Percentiles rank a stretch among this genome's conserved stretches.
phyloP scores from a whole-genome alignment of 2,888 invertebrate species.

The Ophioninae sp. region DNA sequence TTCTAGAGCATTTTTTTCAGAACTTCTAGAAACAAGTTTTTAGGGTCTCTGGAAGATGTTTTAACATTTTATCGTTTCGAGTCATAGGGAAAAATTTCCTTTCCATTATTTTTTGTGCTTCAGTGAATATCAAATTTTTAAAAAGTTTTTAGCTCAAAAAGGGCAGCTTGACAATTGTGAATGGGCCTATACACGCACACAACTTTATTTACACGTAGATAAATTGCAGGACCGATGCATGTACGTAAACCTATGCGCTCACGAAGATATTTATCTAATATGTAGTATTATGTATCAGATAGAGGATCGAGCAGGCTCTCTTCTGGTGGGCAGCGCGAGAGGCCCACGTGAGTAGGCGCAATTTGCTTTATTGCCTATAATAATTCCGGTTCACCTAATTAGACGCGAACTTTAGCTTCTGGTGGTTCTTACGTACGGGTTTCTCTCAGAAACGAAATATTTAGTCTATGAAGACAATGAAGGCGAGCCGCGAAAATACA shows the following conservation, averaged over 20 bases:
- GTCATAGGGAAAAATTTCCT: too few species aligned
- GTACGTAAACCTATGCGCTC: background rate
- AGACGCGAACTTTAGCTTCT: slow-evolving; percentile 49
- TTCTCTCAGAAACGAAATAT: background rate
- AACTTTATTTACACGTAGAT: too few species aligned
- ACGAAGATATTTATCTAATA: slow-evolving; percentile 1
- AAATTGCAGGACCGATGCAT: background rate
- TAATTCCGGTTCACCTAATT: slow-evolving; percentile 70
- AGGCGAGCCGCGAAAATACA: slow-evolving; percentile 25
- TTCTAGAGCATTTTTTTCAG: too few species aligned
- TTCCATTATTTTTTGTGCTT: too few species aligned
- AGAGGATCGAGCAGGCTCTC: slow-evolving; percentile 36
- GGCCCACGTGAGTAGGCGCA: slow-evolving; percentile 68
- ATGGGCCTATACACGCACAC: too few species aligned
- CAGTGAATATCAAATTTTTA: too few species aligned
- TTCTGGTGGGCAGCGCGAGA: slow-evolving; percentile 60
- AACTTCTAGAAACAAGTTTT: too few species aligned
- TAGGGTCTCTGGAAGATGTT: too few species aligned
- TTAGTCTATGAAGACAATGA: too few species aligned
- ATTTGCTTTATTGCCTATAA: slow-evolving; percentile 75
- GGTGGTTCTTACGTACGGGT: slow-evolving; percentile 5
- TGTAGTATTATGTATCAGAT: slow-evolving; percentile 18
- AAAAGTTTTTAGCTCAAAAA: too few species aligned
- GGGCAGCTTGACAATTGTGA: too few species aligned
- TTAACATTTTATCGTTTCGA: too few species aligned